Evolutionary conservation across 2,113 vertebrate species (phyloP).

Genomic region (Empidonax traillii): DNA sequence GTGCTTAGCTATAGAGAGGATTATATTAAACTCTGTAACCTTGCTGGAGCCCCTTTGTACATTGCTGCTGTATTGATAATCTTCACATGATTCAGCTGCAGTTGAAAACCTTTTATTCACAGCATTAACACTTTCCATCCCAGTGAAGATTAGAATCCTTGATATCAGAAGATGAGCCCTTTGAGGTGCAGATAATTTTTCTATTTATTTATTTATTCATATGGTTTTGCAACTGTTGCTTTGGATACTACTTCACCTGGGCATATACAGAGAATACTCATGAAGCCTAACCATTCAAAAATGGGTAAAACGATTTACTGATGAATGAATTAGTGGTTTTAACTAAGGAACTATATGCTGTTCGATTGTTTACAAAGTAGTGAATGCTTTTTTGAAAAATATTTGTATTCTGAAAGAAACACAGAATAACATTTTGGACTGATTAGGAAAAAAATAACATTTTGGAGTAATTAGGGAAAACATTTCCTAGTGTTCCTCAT

Average conservation of each 20-base stretch:
- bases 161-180: not conserved
- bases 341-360: not conserved
- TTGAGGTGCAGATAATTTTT: not conserved
- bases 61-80: conserved; percentile 54
- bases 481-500: not conserved
- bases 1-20: conserved; percentile 55
- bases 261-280: not conserved
- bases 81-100: conserved; percentile 53
- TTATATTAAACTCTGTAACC: conserved; percentile 66
- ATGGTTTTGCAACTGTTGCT: not conserved
- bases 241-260: not conserved
- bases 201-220: not conserved
- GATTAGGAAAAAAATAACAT: not conserved
- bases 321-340: conserved; percentile 24
- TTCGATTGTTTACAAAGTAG: conserved; percentile 23
- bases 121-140: conserved; percentile 43
- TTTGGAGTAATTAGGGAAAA: not conserved
- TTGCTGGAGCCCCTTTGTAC: conserved; percentile 30
- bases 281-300: conserved; percentile 48
- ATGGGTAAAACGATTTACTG: conserved; percentile 21
- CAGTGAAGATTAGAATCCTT: not conserved
- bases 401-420: not conserved
- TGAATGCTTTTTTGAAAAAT: conserved; percentile 22
- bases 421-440: not conserved
- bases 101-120: conserved; percentile 47